Evolutionary conservation across 2,113 vertebrate species (phyloP), one percentile per base, ranked within the genome.

Genomic region (Xyliphius kryptos): DNA sequence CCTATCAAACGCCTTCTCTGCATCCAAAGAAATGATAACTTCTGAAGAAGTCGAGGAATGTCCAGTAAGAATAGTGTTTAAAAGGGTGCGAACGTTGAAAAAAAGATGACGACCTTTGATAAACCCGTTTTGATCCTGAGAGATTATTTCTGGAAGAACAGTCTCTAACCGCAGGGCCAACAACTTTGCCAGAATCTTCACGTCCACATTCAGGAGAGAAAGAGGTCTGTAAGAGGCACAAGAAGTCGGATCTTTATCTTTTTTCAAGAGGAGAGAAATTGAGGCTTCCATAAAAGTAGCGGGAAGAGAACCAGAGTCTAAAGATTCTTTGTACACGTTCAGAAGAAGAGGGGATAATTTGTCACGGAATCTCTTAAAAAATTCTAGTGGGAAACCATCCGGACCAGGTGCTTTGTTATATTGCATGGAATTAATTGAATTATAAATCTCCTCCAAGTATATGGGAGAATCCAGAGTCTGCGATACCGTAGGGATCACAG

Each of bases 301-400:
- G n/a, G 57, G 57, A 10, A 58, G 21, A 2, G 11, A 22, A 22
- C 56, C 56, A 38, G 12, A 43, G 20, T 20, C 9, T 6, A 59
- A 46, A n/a, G 40, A 59, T 8, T 59, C 56, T 2, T 13, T 12
- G 13, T 38, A 43, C 32, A 57, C 21, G 20, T 57, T 16, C 20
- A 57, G 16, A 43, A 57, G 38, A 57, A 57, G 17, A 57, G 16
- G 56, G 37, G 56, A 16, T 58, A 44, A 57, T 43, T 46, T 58
- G 43, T 26, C 13, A 43, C 19, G 7, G 26, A 32, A 32, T 32
- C 4, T 6, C 7, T 32, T 32, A 5, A 32, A 32, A 6, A 32
- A 32, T 32, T 32, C 2, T 3, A 32, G 4, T 32, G 26, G 26
- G 7, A 32, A 32, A 5, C 26, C 56, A 43, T 58, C 40, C 41